phyloP scores from a whole-genome alignment of 2,113 vertebrate genomes.

The Atherinomorus stipes region DNA sequence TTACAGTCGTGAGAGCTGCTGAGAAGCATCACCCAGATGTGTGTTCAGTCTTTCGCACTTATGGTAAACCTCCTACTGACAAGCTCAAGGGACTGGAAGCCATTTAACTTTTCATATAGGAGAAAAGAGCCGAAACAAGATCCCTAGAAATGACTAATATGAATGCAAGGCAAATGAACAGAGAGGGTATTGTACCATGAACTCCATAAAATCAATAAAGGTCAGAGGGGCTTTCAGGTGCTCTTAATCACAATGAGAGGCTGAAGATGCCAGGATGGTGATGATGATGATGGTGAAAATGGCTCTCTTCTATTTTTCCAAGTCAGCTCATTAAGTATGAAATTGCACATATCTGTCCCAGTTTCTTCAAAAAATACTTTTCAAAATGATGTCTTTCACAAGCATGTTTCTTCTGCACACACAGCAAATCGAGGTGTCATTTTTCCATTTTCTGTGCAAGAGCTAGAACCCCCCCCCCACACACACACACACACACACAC shows the following conservation, averaged over 20 bases:
- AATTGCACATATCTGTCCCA: constrained; percentile 67
- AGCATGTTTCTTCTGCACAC: constrained; percentile 31
- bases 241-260: constrained; percentile 78
- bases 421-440: constrained; percentile 58
- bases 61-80: constrained; percentile 7
- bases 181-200: constrained; percentile 76
- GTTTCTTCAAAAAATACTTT: constrained; percentile 47
- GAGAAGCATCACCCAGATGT: too few relatives aligned
- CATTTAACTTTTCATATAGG: constrained; percentile 61
- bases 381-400: constrained; percentile 45
- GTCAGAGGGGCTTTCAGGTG: constrained; percentile 69
- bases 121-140: constrained; percentile 56
- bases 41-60: too few relatives aligned
- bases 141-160: constrained; percentile 76
- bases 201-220: constrained; percentile 84
- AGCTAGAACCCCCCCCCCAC: constrained; percentile 36
- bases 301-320: constrained; percentile 26
- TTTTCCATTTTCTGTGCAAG: constrained; percentile 50
- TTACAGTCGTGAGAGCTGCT: too few relatives aligned
- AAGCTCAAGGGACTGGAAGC: constrained; percentile 31
- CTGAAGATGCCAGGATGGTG: constrained; percentile 38
- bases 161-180: constrained; percentile 69
- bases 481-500: too few relatives aligned
- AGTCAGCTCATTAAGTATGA: constrained; percentile 33
- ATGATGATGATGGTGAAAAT: constrained; percentile 31